A percentile compares a stretch with the other conserved stretches of the same genome.
Evolutionary conservation across 2,888 invertebrate genomes (phyloP).

Genomic region (Drosophila anceps): DNA sequence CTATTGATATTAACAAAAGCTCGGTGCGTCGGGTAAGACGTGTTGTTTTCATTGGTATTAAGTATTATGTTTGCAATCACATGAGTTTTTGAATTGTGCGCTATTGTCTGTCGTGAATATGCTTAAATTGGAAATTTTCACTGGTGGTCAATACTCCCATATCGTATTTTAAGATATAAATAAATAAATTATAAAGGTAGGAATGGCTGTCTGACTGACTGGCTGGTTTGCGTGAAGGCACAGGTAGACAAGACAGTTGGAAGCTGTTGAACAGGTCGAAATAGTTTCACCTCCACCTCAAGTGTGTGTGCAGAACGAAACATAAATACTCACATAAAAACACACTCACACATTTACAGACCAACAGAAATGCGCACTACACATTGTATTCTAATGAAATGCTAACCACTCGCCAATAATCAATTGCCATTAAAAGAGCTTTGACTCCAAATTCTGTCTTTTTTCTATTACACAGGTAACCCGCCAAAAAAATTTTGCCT

Average conservation of each 20-base stretch:
- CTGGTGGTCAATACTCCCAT: conserved; percentile 84
- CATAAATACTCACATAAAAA: conserved; percentile 43
- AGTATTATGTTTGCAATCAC: conserved; percentile 69
- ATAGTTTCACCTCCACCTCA: conserved; percentile 77
- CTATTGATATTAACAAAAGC: not conserved
- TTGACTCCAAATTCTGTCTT: conserved; percentile 75
- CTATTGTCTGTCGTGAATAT: conserved; percentile 78
- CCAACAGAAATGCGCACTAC: conserved; percentile 60
- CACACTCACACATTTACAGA: conserved; percentile 16
- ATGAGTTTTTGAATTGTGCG: conserved; percentile 67
- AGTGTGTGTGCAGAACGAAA: conserved; percentile 71
- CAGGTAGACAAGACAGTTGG: conserved; percentile 68
- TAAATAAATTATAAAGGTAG: conserved; percentile 79
- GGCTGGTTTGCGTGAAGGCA: conserved; percentile 60
- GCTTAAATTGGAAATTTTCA: conserved; percentile 81
- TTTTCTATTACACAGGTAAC: conserved; percentile 40
- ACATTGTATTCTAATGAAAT: conserved; percentile 81
- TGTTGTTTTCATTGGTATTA: conserved; percentile 40
- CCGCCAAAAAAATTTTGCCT: conserved; percentile 22
- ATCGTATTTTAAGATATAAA: conserved; percentile 79
- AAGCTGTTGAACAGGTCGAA: conserved; percentile 81
- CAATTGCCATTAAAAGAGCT: conserved; percentile 85
- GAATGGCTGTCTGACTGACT: conserved; percentile 67
- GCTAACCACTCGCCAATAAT: conserved; percentile 83
- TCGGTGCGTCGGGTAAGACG: not conserved